Conservation (phyloP, 2,113 vertebrate genomes). For the Grallaria varia region DNA sequence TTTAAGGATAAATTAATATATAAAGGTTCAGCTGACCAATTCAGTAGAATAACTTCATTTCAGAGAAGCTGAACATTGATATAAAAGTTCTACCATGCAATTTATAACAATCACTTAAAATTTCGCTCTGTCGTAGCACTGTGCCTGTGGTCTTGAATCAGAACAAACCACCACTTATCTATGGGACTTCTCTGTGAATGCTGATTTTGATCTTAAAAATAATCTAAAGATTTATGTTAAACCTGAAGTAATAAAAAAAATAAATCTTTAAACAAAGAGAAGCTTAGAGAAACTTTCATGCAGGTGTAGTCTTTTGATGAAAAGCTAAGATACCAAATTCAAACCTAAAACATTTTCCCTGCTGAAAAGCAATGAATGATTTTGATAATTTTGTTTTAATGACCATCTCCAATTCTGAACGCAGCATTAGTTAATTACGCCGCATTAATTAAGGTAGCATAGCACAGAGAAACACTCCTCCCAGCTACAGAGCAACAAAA, state of each 20-base stretch:
- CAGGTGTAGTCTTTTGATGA: neutral
- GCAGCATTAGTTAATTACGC: neutral
- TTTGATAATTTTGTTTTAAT: neutral
- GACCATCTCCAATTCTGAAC: neutral
- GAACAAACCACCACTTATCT: neutral
- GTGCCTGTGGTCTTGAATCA: neutral
- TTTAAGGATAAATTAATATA: neutral
- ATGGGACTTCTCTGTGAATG: neutral
- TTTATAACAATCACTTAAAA: neutral
- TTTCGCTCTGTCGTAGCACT: neutral
- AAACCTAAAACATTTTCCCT: neutral
- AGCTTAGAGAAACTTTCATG: neutral
- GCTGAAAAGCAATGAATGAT: neutral
- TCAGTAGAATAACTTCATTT: neutral
- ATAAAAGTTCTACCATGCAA: neutral
- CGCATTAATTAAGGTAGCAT: neutral
- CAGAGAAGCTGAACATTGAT: neutral
- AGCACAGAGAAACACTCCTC: constrained; percentile 6
- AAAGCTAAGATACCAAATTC: neutral
- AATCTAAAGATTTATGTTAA: neutral
- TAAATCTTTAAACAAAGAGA: neutral
- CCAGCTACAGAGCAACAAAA: neutral
- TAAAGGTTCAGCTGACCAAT: neutral
- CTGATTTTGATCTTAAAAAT: neutral
- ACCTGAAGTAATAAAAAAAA: neutral